A percentile compares a stretch with the other conserved stretches of the same genome.
Conservation (phyloP, 1,140 invertebrate genomes). For the Cyclina sinensis region DNA sequence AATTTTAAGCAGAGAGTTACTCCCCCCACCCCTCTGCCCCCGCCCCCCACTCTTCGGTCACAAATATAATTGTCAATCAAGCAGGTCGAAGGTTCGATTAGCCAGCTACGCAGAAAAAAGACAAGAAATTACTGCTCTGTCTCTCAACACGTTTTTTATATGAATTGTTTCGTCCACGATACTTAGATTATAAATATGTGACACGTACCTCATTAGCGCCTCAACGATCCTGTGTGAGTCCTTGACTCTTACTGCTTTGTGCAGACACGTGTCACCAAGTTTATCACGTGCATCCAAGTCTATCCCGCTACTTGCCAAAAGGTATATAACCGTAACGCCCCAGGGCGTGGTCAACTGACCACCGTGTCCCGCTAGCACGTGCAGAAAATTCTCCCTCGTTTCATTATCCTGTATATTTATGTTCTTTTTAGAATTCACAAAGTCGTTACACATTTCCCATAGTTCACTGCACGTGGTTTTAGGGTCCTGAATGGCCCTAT, state of each 20-base stretch:
- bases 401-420: constrained; percentile 55
- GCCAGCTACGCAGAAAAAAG: too few relatives aligned
- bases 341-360: constrained; percentile 9
- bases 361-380: constrained; percentile 57
- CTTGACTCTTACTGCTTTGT: constrained; percentile 38
- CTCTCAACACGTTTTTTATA: too few relatives aligned
- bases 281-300: constrained; percentile 59
- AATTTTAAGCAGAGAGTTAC: too few relatives aligned
- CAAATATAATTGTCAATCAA: too few relatives aligned
- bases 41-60: too few relatives aligned
- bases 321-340: constrained; percentile 57
- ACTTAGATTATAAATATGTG: too few relatives aligned
- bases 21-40: too few relatives aligned
- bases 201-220: constrained; percentile 63
- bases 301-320: constrained; percentile 57
- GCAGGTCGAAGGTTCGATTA: too few relatives aligned
- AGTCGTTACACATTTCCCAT: constrained; percentile 54
- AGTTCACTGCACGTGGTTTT: neutral
- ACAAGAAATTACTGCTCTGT: too few relatives aligned
- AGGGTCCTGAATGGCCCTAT: constrained; percentile 43
- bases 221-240: constrained; percentile 53
- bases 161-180: too few relatives aligned
- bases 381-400: constrained; percentile 56
- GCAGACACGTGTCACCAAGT: constrained; percentile 68
- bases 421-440: constrained; percentile 54